phyloP scores from a whole-genome alignment of 2,888 invertebrate genomes.

The Ormyrus nitidulus region DNA sequence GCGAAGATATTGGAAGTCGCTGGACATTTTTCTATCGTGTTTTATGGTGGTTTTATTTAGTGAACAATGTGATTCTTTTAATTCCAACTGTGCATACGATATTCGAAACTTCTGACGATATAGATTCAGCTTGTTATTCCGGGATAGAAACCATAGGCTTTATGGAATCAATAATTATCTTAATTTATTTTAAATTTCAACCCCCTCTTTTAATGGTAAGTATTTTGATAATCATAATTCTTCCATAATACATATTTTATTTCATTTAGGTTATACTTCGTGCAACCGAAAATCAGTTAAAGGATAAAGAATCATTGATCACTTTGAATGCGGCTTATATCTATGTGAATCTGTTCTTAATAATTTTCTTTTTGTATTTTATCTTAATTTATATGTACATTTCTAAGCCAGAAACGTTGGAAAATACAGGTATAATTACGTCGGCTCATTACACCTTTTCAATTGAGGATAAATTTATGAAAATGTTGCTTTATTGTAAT shows the following conservation, averaged over 20 bases:
- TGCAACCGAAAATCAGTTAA: not conserved
- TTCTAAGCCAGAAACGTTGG: not conserved
- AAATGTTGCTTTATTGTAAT: not conserved
- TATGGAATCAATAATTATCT: not conserved
- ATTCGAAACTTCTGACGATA: not conserved
- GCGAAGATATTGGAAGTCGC: not conserved
- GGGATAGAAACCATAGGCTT: slow-evolving; percentile 8
- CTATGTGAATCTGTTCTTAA: too few relatives aligned
- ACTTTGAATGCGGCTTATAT: too few relatives aligned
- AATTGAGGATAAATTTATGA: not conserved
- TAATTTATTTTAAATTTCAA: slow-evolving; percentile 12
- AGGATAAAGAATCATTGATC: not conserved
- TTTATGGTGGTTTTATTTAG: slow-evolving; percentile 32
- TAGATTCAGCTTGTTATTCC: not conserved
- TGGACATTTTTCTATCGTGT: not conserved
- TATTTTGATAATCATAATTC: not conserved
- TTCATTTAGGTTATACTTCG: not conserved
- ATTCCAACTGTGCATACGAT: not conserved
- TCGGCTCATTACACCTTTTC: not conserved
- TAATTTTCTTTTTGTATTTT: too few relatives aligned
- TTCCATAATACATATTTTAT: too few relatives aligned
- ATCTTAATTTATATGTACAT: not conserved
- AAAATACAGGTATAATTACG: not conserved
- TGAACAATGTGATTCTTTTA: slow-evolving; percentile 4
- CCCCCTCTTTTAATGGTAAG: not conserved